Evolutionary conservation across 2,797 vertebrate species (phyloP).

Genomic region (Sebastes matsubarae): DNA sequence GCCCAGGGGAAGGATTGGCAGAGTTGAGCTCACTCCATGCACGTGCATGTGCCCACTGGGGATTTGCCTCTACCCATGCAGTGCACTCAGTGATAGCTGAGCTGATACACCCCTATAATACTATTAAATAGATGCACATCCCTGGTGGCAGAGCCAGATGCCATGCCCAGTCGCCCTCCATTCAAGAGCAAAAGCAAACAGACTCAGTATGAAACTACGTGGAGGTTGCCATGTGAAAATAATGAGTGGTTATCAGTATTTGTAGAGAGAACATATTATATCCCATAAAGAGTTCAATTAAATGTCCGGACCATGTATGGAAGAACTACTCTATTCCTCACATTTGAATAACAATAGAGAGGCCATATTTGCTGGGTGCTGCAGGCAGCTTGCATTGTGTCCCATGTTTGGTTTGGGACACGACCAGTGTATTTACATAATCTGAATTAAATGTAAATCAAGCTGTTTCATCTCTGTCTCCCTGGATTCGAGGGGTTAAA

Average conservation of each 20-base stretch:
- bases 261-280: conserved; percentile 29
- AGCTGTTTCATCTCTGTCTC: conserved; percentile 76
- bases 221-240: conserved; percentile 37
- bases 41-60: conserved; percentile 47
- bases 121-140: conserved; percentile 58
- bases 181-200: conserved; percentile 50
- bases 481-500: conserved; percentile 80
- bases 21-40: conserved; percentile 17
- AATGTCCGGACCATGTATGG: conserved; percentile 26
- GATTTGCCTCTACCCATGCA: conserved; percentile 48
- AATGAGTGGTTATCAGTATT: conserved; percentile 51
- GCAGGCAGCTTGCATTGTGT: conserved; percentile 62
- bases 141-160: conserved; percentile 48
- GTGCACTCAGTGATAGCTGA: conserved; percentile 45
- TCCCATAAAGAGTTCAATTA: conserved; percentile 48
- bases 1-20: conserved; percentile 58
- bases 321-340: conserved; percentile 36
- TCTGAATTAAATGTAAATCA: conserved; percentile 85
- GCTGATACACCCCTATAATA: conserved; percentile 62
- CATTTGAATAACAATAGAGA: conserved; percentile 78
- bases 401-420: conserved; percentile 70
- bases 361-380: conserved; percentile 53
- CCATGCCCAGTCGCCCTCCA: conserved; percentile 38
- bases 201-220: neutral
- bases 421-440: conserved; percentile 82